Evolutionary conservation across 2,888 invertebrate species (phyloP), one percentile per base, ranked within the genome.

Genomic region (Drosophila pseudotalamancana): DNA sequence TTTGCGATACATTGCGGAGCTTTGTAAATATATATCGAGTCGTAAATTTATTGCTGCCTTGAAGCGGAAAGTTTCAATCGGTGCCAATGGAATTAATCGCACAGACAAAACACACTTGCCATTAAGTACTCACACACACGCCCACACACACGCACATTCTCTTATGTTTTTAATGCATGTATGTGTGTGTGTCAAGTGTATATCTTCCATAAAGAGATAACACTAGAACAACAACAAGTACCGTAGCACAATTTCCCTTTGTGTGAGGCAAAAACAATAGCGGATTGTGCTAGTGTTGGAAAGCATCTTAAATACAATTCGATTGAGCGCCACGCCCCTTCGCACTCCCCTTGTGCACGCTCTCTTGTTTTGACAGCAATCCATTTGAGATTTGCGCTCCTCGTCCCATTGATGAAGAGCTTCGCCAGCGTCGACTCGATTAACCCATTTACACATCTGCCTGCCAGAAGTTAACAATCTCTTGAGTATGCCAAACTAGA

Each of bases 61-160:
- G 79, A 64, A 82, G 65, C 81, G 64, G 69, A 82, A 82, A 82
- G 72, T 87, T 82, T 82, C 88, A 82, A 82, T 82, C 81, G 81
- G 81, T 82, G 88, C 88, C 81, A 87, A 82, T 82, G 81, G 81
- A 82, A 82, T 82, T 82, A 82, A 82, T 81, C 86, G 79, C 62
- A 74, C 77, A 76, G 42, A 72, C 72, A 64, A 59, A 71, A 48
- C 72, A 64, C 43, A 57, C 76, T 63, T 70, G 59, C 70, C 43
- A 55, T 78, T 69, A 78, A 74, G 85, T 67, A 64, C 71, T 53
- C 49, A 54, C 57, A 63, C 57, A 45, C 51, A 49, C 31, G 29
- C 43, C 39, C 18, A 21, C 12, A 16, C 32, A 49, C 18, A 12
- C 34, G 31, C 37, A 34, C 48, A 21, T 35, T 49, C 27, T 12